These are phyloP conservation scores for Erpetoichthys calabaricus DNA, from an alignment of 2,797 vertebrate genomes.

Conservation along the genomic window DNA sequence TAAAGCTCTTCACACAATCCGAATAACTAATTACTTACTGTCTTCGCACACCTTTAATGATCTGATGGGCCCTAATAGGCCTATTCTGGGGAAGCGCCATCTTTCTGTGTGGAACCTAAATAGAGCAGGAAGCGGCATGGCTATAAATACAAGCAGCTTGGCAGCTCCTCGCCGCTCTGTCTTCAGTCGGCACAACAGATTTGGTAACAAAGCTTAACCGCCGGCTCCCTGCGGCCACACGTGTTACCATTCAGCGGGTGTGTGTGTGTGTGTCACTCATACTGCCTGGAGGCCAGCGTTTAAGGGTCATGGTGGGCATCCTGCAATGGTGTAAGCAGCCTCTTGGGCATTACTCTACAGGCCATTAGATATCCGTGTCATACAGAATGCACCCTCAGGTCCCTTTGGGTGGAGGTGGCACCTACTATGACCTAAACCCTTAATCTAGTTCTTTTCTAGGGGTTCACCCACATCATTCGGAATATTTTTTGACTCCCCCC, in stretches of 20 bases:
- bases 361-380: too few species aligned
- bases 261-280: neutral
- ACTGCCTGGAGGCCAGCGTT: neutral
- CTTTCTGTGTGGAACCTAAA: constrained; percentile 12
- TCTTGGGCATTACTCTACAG: too few species aligned
- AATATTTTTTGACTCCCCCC: too few species aligned
- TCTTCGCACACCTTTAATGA: constrained; percentile 45
- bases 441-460: too few species aligned
- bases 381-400: too few species aligned
- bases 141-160: constrained; percentile 2
- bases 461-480: too few species aligned
- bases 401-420: too few species aligned
- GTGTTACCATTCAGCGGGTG: neutral
- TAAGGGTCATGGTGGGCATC: too few species aligned
- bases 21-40: constrained; percentile 63
- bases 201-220: too few species aligned
- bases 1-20: constrained; percentile 63
- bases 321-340: too few species aligned
- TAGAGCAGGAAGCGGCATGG: neutral
- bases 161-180: neutral
- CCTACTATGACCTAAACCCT: too few species aligned
- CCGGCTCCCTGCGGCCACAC: constrained; percentile 1
- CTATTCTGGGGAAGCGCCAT: constrained; percentile 50
- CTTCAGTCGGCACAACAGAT: neutral
- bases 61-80: constrained; percentile 37